Evolutionary conservation across 1,140 invertebrate genomes (phyloP).

Genomic region (Pseudomyrmex concolor): DNA sequence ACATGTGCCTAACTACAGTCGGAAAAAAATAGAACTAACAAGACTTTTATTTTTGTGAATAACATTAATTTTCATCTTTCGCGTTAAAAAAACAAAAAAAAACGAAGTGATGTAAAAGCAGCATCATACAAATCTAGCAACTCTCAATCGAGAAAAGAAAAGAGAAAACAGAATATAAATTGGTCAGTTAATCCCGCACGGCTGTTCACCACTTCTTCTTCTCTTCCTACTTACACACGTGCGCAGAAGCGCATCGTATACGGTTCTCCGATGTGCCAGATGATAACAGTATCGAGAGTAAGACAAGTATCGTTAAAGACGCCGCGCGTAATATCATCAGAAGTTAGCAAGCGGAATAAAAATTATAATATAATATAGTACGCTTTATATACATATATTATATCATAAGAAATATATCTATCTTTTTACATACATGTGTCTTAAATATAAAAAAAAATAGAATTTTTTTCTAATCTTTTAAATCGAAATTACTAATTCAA

Average conservation of each 20-base stretch:
- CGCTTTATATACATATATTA: too few relatives aligned
- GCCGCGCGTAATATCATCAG: slow-evolving; percentile 13
- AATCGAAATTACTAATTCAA: too few relatives aligned
- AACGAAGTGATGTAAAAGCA: slow-evolving; percentile 7
- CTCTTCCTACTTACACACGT: slow-evolving; percentile 52
- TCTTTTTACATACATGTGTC: too few relatives aligned
- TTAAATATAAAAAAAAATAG: too few relatives aligned
- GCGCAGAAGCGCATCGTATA: slow-evolving; percentile 27
- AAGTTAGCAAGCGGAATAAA: slow-evolving; percentile 20
- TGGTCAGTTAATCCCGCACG: slow-evolving; percentile 51
- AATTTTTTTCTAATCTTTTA: too few relatives aligned
- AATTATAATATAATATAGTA: not conserved
- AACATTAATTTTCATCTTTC: not conserved
- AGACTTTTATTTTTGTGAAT: not conserved
- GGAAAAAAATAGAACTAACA: too few relatives aligned
- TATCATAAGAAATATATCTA: too few relatives aligned
- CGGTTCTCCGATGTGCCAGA: slow-evolving; percentile 44
- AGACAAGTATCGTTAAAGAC: slow-evolving; percentile 50
- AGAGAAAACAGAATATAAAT: slow-evolving; percentile 23
- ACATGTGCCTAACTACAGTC: too few relatives aligned
- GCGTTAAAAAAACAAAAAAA: not conserved
- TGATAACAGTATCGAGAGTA: slow-evolving; percentile 45
- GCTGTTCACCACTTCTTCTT: slow-evolving; percentile 42
- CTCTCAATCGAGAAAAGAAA: slow-evolving; percentile 13
- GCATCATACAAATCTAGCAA: slow-evolving; percentile 36